A percentile compares a stretch with the other conserved stretches of the same genome.
phyloP scores from a whole-genome alignment of 2,888 invertebrate species.

The Dastarcus helophoroides region DNA sequence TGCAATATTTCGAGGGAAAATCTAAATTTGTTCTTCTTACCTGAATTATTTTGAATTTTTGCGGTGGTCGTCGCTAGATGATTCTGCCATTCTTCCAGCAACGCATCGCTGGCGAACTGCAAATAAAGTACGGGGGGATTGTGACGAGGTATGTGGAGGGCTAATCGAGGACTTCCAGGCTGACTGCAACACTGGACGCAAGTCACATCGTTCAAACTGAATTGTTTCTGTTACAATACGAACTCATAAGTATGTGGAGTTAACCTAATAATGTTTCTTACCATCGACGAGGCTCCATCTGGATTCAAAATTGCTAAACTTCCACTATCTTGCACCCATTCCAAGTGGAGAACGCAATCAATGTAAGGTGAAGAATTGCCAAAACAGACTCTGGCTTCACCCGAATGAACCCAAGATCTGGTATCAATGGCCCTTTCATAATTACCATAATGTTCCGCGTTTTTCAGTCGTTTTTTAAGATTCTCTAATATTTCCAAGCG shows the following conservation, averaged over 20 bases:
- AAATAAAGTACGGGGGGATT: constrained; percentile 52
- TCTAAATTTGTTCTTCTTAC: not conserved
- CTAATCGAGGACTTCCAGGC: constrained; percentile 65
- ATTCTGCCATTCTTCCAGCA: constrained; percentile 82
- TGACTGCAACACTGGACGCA: constrained; percentile 70
- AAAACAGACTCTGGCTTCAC: constrained; percentile 52
- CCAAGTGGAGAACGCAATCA: constrained; percentile 69
- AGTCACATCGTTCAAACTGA: constrained; percentile 66
- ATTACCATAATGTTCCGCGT: constrained; percentile 27
- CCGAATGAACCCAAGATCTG: constrained; percentile 76
- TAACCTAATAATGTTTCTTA: constrained; percentile 28
- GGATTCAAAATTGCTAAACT: constrained; percentile 62
- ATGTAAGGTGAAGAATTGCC: constrained; percentile 42
- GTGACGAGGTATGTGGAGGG: constrained; percentile 59
- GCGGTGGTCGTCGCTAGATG: constrained; percentile 55
- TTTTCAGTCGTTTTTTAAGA: constrained; percentile 44
- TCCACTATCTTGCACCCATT: constrained; percentile 61
- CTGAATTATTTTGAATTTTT: constrained; percentile 21
- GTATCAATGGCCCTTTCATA: constrained; percentile 74
- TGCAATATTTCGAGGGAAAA: not conserved
- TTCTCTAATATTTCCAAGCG: constrained; percentile 58
- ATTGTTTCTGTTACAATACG: constrained; percentile 42
- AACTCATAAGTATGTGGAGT: constrained; percentile 1
- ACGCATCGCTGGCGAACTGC: constrained; percentile 70
- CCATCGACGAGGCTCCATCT: constrained; percentile 66